Evolutionary conservation across 2,888 invertebrate genomes (phyloP).

Genomic region (Cynaeus angustus): DNA sequence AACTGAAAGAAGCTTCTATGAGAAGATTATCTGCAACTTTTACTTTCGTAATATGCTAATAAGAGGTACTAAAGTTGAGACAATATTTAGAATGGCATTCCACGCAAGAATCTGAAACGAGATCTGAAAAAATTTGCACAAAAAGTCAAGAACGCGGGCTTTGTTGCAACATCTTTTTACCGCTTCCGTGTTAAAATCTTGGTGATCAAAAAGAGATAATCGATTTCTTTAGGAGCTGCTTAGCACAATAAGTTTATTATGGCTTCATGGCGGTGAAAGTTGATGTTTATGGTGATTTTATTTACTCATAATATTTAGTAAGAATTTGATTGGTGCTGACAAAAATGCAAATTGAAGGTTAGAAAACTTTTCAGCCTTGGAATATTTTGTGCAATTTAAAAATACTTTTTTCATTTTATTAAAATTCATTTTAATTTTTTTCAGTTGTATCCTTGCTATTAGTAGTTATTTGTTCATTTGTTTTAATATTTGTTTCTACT

Average conservation of each 20-base stretch:
- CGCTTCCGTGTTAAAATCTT: neutral
- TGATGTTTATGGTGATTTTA: constrained; percentile 16
- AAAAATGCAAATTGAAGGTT: too few species aligned
- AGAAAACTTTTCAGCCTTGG: too few species aligned
- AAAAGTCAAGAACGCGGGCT: neutral
- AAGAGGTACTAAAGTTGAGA: neutral
- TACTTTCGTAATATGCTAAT: constrained; percentile 45
- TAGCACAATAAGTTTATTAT: constrained; percentile 26
- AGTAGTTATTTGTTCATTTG: too few species aligned
- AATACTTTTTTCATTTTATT: too few species aligned
- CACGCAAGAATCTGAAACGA: neutral
- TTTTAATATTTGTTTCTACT: too few species aligned
- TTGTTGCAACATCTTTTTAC: neutral
- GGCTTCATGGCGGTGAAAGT: constrained; percentile 25
- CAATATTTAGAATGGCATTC: constrained; percentile 1
- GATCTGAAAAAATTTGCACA: neutral
- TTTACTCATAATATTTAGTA: constrained; percentile 11
- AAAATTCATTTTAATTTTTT: too few species aligned
- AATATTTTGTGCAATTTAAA: too few species aligned
- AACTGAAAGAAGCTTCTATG: constrained; percentile 43
- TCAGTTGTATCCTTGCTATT: too few species aligned
- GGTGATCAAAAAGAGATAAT: neutral
- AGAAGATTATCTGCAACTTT: constrained; percentile 35
- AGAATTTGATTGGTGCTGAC: neutral
- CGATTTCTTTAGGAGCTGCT: constrained; percentile 23